These are phyloP conservation scores for Mormyrus proboscirostris DNA, from an alignment of 2,797 vertebrate species.

Conservation along the genomic window DNA sequence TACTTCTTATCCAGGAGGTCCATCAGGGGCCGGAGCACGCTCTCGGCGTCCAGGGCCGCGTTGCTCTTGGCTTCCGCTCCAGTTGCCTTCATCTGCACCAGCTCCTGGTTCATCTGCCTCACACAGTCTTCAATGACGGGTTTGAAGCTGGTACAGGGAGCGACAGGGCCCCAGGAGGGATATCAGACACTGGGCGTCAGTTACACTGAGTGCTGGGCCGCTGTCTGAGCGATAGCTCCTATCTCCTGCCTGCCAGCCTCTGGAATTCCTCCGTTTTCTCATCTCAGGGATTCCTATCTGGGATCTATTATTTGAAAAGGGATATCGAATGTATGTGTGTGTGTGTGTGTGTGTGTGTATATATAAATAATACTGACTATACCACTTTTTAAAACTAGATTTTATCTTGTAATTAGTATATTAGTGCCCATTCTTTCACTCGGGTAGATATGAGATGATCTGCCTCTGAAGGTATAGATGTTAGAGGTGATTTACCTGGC, in stretches of 20 bases:
- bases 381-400: not conserved
- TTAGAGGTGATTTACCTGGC: slow-evolving; percentile 68
- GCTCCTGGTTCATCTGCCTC: slow-evolving; percentile 88
- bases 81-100: slow-evolving; percentile 81
- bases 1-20: slow-evolving; percentile 95
- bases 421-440: not conserved
- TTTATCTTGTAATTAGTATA: not conserved
- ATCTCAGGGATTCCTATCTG: not conserved
- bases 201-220: not conserved
- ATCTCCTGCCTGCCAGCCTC: not conserved
- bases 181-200: not conserved
- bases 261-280: not conserved
- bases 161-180: not conserved
- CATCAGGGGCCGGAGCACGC: slow-evolving; percentile 89
- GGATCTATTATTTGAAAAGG: not conserved
- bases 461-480: not conserved
- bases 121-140: slow-evolving; percentile 85
- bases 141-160: slow-evolving; percentile 70
- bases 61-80: slow-evolving; percentile 70
- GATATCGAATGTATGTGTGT: not conserved
- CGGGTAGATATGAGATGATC: not conserved
- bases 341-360: not conserved
- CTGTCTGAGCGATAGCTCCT: not conserved
- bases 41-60: slow-evolving; percentile 82
- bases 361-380: not conserved